phyloP scores from a whole-genome alignment of 2,888 invertebrate genomes.

The Silvanus unidentatus region DNA sequence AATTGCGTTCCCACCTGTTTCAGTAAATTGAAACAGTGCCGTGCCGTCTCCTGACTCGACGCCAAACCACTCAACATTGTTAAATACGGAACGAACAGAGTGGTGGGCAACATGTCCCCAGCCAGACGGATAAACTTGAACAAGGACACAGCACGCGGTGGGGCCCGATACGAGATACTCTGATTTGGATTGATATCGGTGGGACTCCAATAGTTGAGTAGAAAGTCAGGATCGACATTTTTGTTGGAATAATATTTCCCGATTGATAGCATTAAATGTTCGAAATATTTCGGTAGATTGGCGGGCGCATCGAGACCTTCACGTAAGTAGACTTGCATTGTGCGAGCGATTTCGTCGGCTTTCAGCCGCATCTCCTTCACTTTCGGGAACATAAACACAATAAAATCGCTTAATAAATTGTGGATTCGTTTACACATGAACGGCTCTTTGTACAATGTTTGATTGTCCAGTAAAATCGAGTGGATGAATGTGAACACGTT shows the following conservation, averaged over 20 bases:
- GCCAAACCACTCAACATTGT: slow-evolving; percentile 80
- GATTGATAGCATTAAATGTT: slow-evolving; percentile 73
- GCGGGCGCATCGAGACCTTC: slow-evolving; percentile 68
- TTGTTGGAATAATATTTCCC: slow-evolving; percentile 74
- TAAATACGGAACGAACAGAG: slow-evolving; percentile 80
- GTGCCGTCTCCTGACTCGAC: slow-evolving; percentile 68
- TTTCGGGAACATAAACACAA: slow-evolving; percentile 88
- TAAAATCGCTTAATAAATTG: slow-evolving; percentile 82
- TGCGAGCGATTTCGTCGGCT: slow-evolving; percentile 84
- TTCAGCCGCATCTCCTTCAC: slow-evolving; percentile 73
- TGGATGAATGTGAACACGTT: slow-evolving; percentile 76
- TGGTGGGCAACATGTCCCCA: slow-evolving; percentile 77
- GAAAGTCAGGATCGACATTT: slow-evolving; percentile 61
- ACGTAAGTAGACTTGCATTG: slow-evolving; percentile 54
- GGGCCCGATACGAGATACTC: slow-evolving; percentile 43
- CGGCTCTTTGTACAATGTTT: slow-evolving; percentile 65
- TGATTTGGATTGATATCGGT: slow-evolving; percentile 46
- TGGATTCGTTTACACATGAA: slow-evolving; percentile 81
- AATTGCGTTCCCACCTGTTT: slow-evolving; percentile 50
- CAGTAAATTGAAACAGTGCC: slow-evolving; percentile 70
- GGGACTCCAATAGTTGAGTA: slow-evolving; percentile 79
- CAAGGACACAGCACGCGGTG: slow-evolving; percentile 68
- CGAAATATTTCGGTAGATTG: slow-evolving; percentile 72
- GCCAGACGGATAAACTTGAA: slow-evolving; percentile 88
- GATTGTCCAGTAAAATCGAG: slow-evolving; percentile 64